These are phyloP conservation scores for Pseudomyrmex concolor DNA, from an alignment of 1,140 invertebrate genomes.

Conservation along the genomic window DNA sequence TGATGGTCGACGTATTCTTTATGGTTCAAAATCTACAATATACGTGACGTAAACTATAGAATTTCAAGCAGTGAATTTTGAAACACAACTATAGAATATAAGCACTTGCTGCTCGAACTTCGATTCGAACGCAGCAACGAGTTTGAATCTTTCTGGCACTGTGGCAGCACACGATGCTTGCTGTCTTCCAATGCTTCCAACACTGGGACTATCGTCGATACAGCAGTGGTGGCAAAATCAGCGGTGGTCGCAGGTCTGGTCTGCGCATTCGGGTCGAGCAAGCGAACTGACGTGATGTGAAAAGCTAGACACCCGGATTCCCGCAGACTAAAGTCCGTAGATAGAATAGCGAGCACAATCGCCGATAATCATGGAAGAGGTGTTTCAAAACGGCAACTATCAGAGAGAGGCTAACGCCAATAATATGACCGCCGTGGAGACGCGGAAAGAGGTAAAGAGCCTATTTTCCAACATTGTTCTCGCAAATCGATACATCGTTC, in stretches of 20 bases:
- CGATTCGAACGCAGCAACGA: no score
- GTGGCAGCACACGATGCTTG: no score
- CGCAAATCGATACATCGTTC: conserved; percentile 62
- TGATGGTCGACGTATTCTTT: no score
- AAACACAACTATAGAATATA: no score
- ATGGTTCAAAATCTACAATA: no score
- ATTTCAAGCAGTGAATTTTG: no score
- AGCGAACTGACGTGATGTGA: conserved; percentile 58
- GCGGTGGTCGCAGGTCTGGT: conserved; percentile 16
- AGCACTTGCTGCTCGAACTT: no score
- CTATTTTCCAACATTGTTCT: conserved; percentile 35
- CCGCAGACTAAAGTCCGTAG: conserved; percentile 47
- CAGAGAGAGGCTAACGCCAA: conserved; percentile 75
- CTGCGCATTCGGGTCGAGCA: neutral
- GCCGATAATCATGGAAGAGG: conserved; percentile 78
- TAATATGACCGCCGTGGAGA: conserved; percentile 72
- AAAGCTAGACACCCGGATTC: neutral
- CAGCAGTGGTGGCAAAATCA: conserved; percentile 7
- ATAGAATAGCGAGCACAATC: neutral
- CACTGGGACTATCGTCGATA: conserved; percentile 3
- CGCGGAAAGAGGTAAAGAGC: conserved; percentile 78
- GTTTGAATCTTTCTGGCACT: no score
- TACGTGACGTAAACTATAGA: no score
- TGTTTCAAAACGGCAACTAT: conserved; percentile 82
- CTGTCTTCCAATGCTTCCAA: no score